Evolutionary conservation across 2,888 invertebrate genomes (phyloP).

Genomic region (Conus canariensis): DNA sequence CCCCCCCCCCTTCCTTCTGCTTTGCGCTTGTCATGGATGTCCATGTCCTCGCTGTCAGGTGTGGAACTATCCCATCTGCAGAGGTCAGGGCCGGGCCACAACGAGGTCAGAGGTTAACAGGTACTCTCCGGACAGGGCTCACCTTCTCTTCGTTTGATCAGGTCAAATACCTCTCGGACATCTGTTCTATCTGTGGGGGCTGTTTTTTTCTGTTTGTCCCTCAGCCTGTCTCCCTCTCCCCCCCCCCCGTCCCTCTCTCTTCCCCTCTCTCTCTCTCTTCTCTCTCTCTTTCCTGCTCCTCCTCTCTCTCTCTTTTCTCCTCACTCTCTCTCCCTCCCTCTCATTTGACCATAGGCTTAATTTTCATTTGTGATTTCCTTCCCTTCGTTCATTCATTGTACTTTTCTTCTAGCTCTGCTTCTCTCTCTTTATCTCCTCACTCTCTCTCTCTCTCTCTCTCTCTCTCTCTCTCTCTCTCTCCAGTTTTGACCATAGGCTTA

Average conservation of each 20-base stretch:
- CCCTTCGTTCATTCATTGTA: background rate
- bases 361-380: background rate
- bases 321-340: background rate
- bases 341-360: background rate
- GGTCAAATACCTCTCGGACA: no score
- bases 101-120: no score
- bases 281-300: background rate
- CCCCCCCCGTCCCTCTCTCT: background rate
- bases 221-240: no score
- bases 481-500: background rate
- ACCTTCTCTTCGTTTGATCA: no score
- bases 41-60: no score
- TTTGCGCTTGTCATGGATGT: no score
- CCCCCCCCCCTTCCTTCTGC: no score
- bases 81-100: no score
- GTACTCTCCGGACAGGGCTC: no score
- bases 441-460: background rate
- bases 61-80: no score
- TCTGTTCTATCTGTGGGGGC: no score
- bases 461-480: background rate
- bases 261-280: background rate
- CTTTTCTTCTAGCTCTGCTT: background rate
- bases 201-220: no score
- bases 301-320: background rate
- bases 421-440: background rate